These are phyloP conservation scores for Embidobia sp. DNA, from an alignment of 2,888 invertebrate species.

Conservation along the genomic window DNA sequence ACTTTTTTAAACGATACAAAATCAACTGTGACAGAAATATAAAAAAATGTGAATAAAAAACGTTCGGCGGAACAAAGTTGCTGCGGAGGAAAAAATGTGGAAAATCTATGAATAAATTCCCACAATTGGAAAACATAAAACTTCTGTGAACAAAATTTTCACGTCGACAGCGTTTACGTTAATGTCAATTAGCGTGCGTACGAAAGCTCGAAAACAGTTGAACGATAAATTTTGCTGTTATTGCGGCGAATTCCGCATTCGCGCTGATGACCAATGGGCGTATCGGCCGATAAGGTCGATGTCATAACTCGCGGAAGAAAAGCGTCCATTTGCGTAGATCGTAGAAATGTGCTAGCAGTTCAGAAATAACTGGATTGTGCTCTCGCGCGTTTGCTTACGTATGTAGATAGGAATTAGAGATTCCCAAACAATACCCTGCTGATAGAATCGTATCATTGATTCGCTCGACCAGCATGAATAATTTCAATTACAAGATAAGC, in stretches of 20 bases:
- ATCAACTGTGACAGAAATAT: no score
- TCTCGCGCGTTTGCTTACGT: slow-evolving; percentile 37
- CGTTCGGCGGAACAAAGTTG: no score
- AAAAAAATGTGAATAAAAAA: no score
- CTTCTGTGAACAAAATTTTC: no score
- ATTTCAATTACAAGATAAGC: slow-evolving; percentile 48
- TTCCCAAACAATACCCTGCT: slow-evolving; percentile 26
- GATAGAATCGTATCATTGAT: slow-evolving; percentile 45
- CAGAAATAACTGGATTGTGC: slow-evolving; percentile 32
- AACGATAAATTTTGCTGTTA: background rate
- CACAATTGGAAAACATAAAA: no score
- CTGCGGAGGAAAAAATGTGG: no score
- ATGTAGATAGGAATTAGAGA: slow-evolving; percentile 12
- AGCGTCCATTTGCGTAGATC: slow-evolving; percentile 36
- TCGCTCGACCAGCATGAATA: slow-evolving; percentile 28
- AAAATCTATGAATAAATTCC: no score
- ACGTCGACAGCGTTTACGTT: no score
- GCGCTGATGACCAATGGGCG: slow-evolving; percentile 51
- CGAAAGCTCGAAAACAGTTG: background rate
- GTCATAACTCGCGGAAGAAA: slow-evolving; percentile 56
- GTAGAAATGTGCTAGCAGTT: slow-evolving; percentile 5
- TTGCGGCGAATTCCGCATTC: slow-evolving; percentile 21
- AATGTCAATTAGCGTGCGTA: background rate
- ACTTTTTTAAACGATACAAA: no score
- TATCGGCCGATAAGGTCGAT: slow-evolving; percentile 55